These are phyloP conservation scores for Drepana arcuata DNA, from an alignment of 1,140 invertebrate genomes.

Conservation along the genomic window DNA sequence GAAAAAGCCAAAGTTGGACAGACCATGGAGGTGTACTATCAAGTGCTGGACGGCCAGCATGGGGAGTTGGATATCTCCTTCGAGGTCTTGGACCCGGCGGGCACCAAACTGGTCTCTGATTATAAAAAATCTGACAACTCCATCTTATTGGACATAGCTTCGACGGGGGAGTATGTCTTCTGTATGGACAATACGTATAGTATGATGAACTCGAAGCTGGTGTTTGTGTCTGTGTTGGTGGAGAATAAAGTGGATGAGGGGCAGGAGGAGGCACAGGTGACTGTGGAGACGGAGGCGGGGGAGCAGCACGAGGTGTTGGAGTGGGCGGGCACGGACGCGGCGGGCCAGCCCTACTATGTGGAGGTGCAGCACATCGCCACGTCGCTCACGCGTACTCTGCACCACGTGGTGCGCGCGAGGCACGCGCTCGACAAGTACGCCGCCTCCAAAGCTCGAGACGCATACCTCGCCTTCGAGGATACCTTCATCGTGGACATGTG, in stretches of 20 bases:
- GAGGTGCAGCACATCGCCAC: slow-evolving; percentile 34
- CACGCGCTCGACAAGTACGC: slow-evolving; percentile 44
- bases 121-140: slow-evolving; percentile 80
- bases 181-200: slow-evolving; percentile 89
- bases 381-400: slow-evolving; percentile 31
- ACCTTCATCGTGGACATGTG: slow-evolving; percentile 60
- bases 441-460: slow-evolving; percentile 44
- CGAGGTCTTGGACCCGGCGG: slow-evolving; percentile 75
- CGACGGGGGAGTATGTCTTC: slow-evolving; percentile 80
- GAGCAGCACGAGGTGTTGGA: slow-evolving; percentile 38
- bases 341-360: slow-evolving; percentile 38
- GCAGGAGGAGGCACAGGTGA: slow-evolving; percentile 17
- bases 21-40: slow-evolving; percentile 80
- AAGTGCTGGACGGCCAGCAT: slow-evolving; percentile 83
- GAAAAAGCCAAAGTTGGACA: slow-evolving; percentile 74
- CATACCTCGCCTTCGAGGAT: slow-evolving; percentile 47
- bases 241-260: slow-evolving; percentile 62
- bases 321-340: slow-evolving; percentile 33
- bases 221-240: slow-evolving; percentile 84
- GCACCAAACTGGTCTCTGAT: slow-evolving; percentile 75
- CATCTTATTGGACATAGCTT: slow-evolving; percentile 42
- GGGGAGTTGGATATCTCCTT: slow-evolving; percentile 85
- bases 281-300: slow-evolving; percentile 13
- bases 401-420: slow-evolving; percentile 38
- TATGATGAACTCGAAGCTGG: slow-evolving; percentile 81